Percentiles rank a stretch among this genome's conserved stretches.
phyloP scores from a whole-genome alignment of 92 coral and sea anemone genomes.

The Heteractis magnifica region DNA sequence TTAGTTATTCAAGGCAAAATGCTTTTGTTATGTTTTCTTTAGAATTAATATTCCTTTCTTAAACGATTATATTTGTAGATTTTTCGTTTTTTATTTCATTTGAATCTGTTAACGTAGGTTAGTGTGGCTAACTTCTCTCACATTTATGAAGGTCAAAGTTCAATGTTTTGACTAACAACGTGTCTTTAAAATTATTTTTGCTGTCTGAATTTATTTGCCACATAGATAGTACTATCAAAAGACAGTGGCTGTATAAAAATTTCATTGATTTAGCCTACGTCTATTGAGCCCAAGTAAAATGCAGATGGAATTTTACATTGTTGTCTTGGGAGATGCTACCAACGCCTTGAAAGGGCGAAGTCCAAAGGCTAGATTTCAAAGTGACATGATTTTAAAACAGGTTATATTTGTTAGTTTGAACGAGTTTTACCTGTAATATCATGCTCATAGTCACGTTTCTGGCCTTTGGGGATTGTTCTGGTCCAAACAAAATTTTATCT shows the following conservation, averaged over 20 bases:
- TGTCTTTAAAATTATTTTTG: neutral
- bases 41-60: neutral
- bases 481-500: neutral
- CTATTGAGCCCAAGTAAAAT: neutral
- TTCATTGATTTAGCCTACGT: too few relatives aligned
- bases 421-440: neutral
- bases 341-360: neutral
- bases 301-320: neutral
- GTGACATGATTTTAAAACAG: neutral
- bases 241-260: neutral
- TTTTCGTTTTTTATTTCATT: neutral
- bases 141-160: constrained; percentile 10
- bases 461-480: neutral
- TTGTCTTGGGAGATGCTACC: neutral
- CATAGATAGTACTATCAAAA: neutral
- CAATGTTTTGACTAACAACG: neutral
- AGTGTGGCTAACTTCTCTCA: neutral
- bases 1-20: neutral
- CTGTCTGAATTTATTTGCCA: neutral
- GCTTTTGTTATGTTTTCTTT: neutral
- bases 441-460: neutral
- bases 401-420: neutral
- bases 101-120: neutral
- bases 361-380: neutral
- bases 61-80: neutral